These are phyloP conservation scores for Poecilobothrus nobilitatus DNA, from an alignment of 2,888 invertebrate genomes.

Conservation along the genomic window DNA sequence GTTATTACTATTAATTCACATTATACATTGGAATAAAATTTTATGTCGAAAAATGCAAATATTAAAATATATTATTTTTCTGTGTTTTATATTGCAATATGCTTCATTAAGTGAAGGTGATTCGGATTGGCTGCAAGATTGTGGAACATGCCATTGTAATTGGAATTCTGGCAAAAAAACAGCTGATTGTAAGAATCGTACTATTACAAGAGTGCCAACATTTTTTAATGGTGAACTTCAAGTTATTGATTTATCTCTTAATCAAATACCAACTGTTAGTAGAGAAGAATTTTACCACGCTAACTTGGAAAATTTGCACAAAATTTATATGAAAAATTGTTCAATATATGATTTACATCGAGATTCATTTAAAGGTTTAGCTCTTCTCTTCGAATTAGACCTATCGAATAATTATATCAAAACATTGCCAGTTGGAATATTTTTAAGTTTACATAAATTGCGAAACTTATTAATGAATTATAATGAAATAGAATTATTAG, in stretches of 20 bases:
- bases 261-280: slow-evolving; percentile 57
- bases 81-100: no score
- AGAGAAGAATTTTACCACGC: slow-evolving; percentile 61
- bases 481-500: slow-evolving; percentile 64
- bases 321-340: slow-evolving; percentile 66
- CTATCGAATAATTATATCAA: slow-evolving; percentile 65
- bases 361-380: slow-evolving; percentile 65
- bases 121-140: slow-evolving; percentile 39
- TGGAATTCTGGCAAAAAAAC: slow-evolving; percentile 80
- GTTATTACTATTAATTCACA: no score
- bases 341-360: slow-evolving; percentile 62
- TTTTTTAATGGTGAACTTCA: slow-evolving; percentile 64
- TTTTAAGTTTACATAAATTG: slow-evolving; percentile 60
- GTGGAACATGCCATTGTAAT: slow-evolving; percentile 61
- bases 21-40: no score
- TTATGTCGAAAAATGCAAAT: no score
- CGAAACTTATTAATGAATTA: slow-evolving; percentile 64
- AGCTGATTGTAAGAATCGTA: slow-evolving; percentile 65
- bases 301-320: slow-evolving; percentile 70
- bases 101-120: slow-evolving; percentile 23
- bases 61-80: no score
- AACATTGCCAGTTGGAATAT: slow-evolving; percentile 58
- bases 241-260: slow-evolving; percentile 63
- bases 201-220: slow-evolving; percentile 61
- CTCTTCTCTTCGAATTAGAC: slow-evolving; percentile 73